These are phyloP conservation scores for Crioceris asparagi DNA, from an alignment of 2,888 invertebrate species.

Conservation along the genomic window DNA sequence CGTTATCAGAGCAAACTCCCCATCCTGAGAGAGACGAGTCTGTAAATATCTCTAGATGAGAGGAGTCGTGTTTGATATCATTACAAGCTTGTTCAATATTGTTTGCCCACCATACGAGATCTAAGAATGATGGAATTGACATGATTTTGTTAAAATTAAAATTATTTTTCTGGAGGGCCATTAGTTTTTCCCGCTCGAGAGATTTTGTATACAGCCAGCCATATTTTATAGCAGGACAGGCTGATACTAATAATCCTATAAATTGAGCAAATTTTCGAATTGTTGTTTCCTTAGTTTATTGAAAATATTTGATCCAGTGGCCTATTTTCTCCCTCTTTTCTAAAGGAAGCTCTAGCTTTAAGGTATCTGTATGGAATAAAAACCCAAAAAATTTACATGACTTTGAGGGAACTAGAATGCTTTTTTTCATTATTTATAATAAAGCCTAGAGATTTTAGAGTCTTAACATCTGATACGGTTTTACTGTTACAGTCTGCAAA, in stretches of 20 bases:
- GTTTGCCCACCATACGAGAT: conserved; percentile 5
- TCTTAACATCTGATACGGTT: background rate
- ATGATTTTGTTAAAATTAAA: conserved; percentile 5
- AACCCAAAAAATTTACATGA: conserved; percentile 16
- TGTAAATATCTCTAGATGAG: conserved; percentile 4
- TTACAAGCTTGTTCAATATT: conserved; percentile 7
- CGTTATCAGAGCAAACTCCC: conserved; percentile 1
- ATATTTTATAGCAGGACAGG: conserved; percentile 25
- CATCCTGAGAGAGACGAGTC: conserved; percentile 3
- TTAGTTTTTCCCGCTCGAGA: conserved; percentile 13
- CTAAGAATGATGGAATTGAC: background rate
- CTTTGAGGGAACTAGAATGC: conserved; percentile 10
- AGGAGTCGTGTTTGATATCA: background rate
- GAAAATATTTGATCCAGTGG: background rate
- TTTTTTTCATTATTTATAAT: conserved; percentile 13
- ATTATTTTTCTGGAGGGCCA: conserved; percentile 9
- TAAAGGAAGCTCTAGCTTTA: conserved; percentile 5
- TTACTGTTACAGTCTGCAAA: conserved; percentile 1
- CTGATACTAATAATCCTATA: conserved; percentile 17
- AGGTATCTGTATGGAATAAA: conserved; percentile 11
- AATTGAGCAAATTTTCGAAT: conserved; percentile 10
- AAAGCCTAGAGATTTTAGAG: conserved; percentile 7
- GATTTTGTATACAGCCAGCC: conserved; percentile 25
- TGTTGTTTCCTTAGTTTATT: background rate
- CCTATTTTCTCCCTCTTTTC: conserved; percentile 7